These are phyloP conservation scores for Scrobipalpa atriplicella DNA, from an alignment of 2,888 invertebrate genomes.

Conservation along the genomic window DNA sequence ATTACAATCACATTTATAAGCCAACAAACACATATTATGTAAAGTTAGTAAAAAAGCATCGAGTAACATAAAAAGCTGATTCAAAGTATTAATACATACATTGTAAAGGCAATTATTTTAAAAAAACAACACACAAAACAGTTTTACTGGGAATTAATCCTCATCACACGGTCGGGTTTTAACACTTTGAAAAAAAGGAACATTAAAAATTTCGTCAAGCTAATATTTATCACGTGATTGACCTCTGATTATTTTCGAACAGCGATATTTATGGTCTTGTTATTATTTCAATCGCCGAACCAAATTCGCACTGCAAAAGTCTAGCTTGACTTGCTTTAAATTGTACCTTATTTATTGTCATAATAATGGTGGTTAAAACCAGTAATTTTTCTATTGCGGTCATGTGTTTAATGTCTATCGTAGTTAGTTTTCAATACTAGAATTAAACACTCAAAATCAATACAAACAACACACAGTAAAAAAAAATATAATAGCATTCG, in stretches of 20 bases:
- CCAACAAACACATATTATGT: not conserved
- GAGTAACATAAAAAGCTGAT: not conserved
- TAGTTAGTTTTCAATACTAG: not conserved
- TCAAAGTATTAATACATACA: not conserved
- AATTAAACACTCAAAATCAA: not conserved
- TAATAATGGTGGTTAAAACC: no score
- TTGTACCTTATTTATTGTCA: no score
- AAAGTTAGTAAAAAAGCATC: constrained; percentile 1
- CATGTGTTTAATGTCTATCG: not conserved
- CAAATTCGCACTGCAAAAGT: no score
- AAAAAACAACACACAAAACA: not conserved
- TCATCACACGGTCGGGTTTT: no score
- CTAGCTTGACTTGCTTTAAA: no score
- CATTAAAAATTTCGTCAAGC: no score
- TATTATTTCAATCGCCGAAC: no score
- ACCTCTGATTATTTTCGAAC: no score
- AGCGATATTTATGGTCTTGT: no score
- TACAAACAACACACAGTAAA: not conserved
- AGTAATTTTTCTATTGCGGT: no score
- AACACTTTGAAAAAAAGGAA: no score
- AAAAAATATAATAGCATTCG: constrained; percentile 20
- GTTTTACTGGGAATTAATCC: not conserved
- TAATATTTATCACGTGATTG: no score
- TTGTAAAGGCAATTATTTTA: not conserved
- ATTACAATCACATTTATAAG: not conserved